A percentile compares a stretch with the other conserved stretches of the same genome.
Conservation (phyloP, 2,113 vertebrate genomes). For the Dicaeum eximium region DNA sequence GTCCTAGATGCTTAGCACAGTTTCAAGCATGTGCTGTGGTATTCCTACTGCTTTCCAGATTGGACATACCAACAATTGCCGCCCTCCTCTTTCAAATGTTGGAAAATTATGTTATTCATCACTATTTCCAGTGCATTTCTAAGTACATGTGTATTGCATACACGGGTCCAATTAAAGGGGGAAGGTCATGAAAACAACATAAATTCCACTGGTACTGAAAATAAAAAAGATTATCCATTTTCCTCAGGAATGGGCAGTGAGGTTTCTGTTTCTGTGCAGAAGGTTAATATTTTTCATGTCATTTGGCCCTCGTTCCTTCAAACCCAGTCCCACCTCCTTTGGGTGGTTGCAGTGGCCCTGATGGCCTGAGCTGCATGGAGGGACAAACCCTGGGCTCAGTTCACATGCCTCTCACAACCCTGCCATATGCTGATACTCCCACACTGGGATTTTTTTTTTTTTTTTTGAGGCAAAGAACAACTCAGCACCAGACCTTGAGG, state of each 20-base stretch:
- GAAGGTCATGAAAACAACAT: not conserved
- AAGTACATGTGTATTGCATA: not conserved
- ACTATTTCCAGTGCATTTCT: not conserved
- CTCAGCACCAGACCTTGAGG: not conserved
- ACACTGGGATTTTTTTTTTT: fast-evolving
- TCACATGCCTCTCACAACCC: not conserved
- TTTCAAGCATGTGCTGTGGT: not conserved
- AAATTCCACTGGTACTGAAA: not conserved
- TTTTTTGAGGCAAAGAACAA: not conserved
- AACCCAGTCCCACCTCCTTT: not conserved
- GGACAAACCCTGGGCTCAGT: not conserved
- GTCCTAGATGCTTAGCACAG: not conserved
- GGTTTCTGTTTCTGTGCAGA: not conserved
- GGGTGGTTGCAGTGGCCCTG: not conserved
- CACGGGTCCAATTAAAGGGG: not conserved
- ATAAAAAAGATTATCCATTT: not conserved
- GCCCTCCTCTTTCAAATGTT: not conserved
- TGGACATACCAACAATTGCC: not conserved
- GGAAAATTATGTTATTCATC: not conserved
- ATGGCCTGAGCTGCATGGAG: not conserved
- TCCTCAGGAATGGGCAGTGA: not conserved
- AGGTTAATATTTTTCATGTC: not conserved
- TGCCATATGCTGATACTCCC: not conserved
- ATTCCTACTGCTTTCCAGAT: not conserved
- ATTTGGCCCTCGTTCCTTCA: not conserved